Conservation (phyloP, 92 coral and sea anemone species). For the Muricea muricata region DNA sequence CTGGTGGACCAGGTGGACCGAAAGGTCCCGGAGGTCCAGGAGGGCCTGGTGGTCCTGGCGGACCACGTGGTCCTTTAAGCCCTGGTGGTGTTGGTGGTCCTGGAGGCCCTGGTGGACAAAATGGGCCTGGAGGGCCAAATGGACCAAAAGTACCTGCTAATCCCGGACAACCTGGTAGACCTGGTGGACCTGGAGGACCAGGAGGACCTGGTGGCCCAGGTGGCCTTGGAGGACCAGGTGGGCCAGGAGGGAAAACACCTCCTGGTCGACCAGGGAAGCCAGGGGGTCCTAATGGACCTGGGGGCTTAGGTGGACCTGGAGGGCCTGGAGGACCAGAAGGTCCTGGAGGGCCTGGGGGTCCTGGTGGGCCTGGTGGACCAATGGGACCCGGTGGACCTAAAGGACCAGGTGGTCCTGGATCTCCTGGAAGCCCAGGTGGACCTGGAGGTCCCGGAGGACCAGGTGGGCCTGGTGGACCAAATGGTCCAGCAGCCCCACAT, state of each 20-base stretch:
- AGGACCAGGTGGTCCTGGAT: conserved; percentile 76
- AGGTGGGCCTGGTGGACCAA: conserved; percentile 58
- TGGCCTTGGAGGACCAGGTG: conserved; percentile 69
- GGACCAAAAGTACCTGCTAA: conserved; percentile 82
- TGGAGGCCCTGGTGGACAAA: conserved; percentile 60
- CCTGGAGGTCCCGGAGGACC: conserved; percentile 70
- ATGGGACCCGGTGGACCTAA: conserved; percentile 17
- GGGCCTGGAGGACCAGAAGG: too few species aligned
- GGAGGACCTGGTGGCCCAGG: conserved; percentile 70
- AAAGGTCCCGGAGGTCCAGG: conserved; percentile 60
- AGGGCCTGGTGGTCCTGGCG: conserved; percentile 63
- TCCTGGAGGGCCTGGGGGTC: conserved; percentile 16
- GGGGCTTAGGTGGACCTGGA: neutral
- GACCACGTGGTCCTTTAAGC: conserved; percentile 72
- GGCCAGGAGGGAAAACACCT: conserved; percentile 74
- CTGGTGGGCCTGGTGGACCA: conserved; percentile 63
- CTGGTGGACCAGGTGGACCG: conserved; percentile 81
- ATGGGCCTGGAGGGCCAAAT: conserved; percentile 60
- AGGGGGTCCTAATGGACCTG: conserved; percentile 73
- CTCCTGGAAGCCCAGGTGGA: conserved; percentile 32
- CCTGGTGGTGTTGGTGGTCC: conserved; percentile 73
- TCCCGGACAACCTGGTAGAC: conserved; percentile 55
- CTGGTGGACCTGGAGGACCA: conserved; percentile 69
- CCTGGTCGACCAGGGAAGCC: conserved; percentile 83
- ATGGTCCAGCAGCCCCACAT: conserved; percentile 61